Conservation (phyloP, 2,888 invertebrate species). For the Argyresthia goedartella region DNA sequence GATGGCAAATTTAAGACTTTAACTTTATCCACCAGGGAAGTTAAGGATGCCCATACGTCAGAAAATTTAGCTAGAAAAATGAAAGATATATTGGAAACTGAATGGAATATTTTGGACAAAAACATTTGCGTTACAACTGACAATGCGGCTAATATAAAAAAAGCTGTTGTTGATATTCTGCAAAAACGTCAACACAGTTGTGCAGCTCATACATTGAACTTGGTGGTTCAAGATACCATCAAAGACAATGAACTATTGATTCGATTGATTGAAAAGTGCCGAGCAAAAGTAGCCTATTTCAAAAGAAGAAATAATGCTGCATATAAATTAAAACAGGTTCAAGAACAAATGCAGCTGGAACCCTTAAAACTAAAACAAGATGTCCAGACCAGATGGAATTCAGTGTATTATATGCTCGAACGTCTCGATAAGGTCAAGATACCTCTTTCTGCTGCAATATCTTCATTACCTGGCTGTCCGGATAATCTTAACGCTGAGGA, state of each 20-base stretch:
- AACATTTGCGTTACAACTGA: constrained; percentile 12
- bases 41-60: no score
- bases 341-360: no score
- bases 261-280: constrained; percentile 9
- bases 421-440: constrained; percentile 8
- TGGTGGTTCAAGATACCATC: no score
- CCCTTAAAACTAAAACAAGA: no score
- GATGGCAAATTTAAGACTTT: no score
- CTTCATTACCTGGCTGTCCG: constrained; percentile 6
- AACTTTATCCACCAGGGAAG: no score
- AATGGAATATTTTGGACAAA: no score
- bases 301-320: constrained; percentile 10
- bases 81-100: no score
- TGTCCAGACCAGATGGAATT: constrained; percentile 12
- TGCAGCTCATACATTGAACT: constrained; percentile 10
- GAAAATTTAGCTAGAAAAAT: no score
- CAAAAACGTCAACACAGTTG: constrained; percentile 10
- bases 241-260: constrained; percentile 7
- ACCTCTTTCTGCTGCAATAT: constrained; percentile 10
- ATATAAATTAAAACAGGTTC: no score
- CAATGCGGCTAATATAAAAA: constrained; percentile 12
- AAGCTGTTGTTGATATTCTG: constrained; percentile 8
- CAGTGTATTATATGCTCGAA: constrained; percentile 7
- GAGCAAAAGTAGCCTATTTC: constrained; percentile 10
- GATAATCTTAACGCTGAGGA: no score